Evolutionary conservation across 37 sponge, comb jelly and placozoan species (phyloP).

Genomic region (Chondrosia reniformis): DNA sequence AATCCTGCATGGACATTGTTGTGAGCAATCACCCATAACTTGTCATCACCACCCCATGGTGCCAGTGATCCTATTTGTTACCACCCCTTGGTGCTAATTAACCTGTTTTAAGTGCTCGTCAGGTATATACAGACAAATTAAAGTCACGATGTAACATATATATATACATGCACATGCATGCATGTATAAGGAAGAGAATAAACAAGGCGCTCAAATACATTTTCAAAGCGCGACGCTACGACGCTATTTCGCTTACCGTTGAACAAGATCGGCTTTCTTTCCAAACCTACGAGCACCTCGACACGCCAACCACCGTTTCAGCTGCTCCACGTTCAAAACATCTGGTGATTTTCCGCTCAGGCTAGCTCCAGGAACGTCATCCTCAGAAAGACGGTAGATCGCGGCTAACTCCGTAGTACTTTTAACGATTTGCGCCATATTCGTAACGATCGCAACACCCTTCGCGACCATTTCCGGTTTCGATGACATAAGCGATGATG

Average conservation of each 20-base stretch:
- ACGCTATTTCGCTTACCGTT: background rate
- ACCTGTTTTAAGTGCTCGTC: background rate
- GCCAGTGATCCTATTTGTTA: background rate
- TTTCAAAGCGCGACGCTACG: background rate
- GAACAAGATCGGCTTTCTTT: constrained; percentile 20
- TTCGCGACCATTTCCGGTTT: too few relatives aligned
- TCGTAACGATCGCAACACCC: too few relatives aligned
- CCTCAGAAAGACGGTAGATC: constrained; percentile 12
- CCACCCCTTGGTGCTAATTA: background rate
- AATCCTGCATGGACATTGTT: background rate
- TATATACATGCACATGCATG: background rate
- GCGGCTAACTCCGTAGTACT: too few relatives aligned
- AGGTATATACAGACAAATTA: background rate
- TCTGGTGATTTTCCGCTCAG: constrained; percentile 6
- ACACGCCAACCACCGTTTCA: too few relatives aligned
- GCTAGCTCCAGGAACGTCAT: constrained; percentile 14
- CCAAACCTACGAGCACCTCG: constrained; percentile 11
- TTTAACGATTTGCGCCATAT: too few relatives aligned
- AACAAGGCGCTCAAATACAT: background rate
- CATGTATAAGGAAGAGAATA: background rate
- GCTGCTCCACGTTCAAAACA: too few relatives aligned
- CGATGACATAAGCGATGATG: too few relatives aligned
- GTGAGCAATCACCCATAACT: background rate
- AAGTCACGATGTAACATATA: background rate
- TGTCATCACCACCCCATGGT: constrained; percentile 3